Evolutionary conservation across 2,797 vertebrate species (phyloP).

Genomic region (Rhinogobio ventralis): DNA sequence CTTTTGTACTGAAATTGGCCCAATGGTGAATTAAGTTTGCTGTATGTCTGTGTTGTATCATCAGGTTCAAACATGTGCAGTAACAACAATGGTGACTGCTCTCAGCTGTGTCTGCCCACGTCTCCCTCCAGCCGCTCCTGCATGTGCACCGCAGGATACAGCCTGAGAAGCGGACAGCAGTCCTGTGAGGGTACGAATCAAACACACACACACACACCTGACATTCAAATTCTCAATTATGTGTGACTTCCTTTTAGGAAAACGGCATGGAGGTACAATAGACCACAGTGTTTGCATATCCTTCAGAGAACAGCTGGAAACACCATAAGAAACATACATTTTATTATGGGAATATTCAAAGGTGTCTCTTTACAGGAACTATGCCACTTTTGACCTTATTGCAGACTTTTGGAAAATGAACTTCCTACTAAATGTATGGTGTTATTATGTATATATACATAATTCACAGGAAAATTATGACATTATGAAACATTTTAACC

Average conservation of each 20-base stretch:
- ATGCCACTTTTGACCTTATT: background rate
- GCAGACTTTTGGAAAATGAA: background rate
- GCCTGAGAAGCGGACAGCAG: slow-evolving; percentile 90
- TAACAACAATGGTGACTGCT: slow-evolving; percentile 92
- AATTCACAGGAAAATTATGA: background rate
- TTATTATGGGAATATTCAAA: background rate
- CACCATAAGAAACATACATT: background rate
- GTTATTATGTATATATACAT: too few relatives aligned
- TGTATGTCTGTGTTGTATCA: background rate
- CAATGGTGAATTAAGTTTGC: background rate
- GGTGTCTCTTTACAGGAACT: background rate
- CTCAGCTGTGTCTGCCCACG: slow-evolving; percentile 94
- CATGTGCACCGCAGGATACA: slow-evolving; percentile 96
- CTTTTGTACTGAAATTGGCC: background rate
- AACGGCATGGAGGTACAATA: background rate
- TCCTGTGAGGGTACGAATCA: slow-evolving; percentile 88
- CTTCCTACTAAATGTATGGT: background rate
- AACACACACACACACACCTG: slow-evolving; percentile 12
- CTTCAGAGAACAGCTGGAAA: slow-evolving; percentile 8
- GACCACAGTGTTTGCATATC: slow-evolving; percentile 2
- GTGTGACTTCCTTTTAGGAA: slow-evolving; percentile 1
- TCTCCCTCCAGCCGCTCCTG: slow-evolving; percentile 86
- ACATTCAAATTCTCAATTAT: background rate
- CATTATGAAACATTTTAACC: background rate
- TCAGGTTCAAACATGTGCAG: slow-evolving; percentile 89